A percentile compares a stretch with the other conserved stretches of the same genome.
These are phyloP conservation scores for Lindbergichthys nudifrons DNA, from an alignment of 2,797 vertebrate genomes.

Conservation along the genomic window DNA sequence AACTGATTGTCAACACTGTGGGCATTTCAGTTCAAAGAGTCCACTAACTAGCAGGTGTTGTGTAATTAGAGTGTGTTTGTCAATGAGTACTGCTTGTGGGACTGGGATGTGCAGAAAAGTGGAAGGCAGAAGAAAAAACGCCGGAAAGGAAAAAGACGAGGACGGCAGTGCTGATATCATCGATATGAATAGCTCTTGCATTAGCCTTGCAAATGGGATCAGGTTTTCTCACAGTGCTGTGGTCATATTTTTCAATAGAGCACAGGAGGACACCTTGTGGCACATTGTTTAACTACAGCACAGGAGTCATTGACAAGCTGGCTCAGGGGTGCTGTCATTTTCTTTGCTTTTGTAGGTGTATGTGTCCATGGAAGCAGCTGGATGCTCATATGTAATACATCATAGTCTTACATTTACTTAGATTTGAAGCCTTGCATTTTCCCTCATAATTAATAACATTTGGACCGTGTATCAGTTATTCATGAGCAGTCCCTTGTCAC, in stretches of 20 bases:
- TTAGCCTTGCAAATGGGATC: conserved; percentile 68
- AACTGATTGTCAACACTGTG: conserved; percentile 4
- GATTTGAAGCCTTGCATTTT: conserved; percentile 9
- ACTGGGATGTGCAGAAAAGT: conserved; percentile 11
- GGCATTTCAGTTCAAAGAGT: conserved; percentile 27
- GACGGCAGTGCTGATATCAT: conserved; percentile 59
- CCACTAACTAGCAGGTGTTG: conserved; percentile 6
- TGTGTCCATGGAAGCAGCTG: conserved; percentile 7
- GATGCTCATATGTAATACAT: conserved; percentile 2
- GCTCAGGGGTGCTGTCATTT: conserved; percentile 28
- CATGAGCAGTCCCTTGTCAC: conserved; percentile 38
- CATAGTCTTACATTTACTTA: conserved; percentile 1
- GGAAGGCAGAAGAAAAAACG: conserved; percentile 20
- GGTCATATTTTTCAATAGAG: conserved; percentile 51
- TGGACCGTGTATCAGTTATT: conserved; percentile 43
- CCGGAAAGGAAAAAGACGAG: conserved; percentile 38
- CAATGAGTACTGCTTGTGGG: conserved; percentile 3
- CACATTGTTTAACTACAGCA: conserved; percentile 66
- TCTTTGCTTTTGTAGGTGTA: conserved; percentile 22
- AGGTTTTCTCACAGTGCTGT: conserved; percentile 58
- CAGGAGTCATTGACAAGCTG: conserved; percentile 30
- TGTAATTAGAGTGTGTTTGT: conserved; percentile 29
- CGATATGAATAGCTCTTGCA: conserved; percentile 58
- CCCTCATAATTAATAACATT: conserved; percentile 31
- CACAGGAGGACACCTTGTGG: conserved; percentile 80